phyloP scores from a whole-genome alignment of 2,888 invertebrate genomes.

The Odontomyia ornata region DNA sequence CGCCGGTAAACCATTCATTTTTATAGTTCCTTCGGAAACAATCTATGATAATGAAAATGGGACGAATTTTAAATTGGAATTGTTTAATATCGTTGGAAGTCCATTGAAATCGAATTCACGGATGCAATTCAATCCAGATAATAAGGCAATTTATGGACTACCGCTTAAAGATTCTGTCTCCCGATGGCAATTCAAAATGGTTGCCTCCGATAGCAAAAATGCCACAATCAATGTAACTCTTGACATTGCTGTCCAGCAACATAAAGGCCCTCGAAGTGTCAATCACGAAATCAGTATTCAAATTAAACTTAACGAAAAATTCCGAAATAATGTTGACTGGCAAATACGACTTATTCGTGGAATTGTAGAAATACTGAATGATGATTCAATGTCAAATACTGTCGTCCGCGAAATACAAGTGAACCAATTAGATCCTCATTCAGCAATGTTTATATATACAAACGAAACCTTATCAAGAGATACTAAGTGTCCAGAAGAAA shows the following conservation, averaged over 20 bases:
- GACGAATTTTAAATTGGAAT: conserved; percentile 74
- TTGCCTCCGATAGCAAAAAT: too few species aligned
- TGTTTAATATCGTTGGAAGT: conserved; percentile 78
- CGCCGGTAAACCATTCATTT: conserved; percentile 82
- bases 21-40: too few species aligned
- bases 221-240: conserved; percentile 75
- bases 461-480: too few species aligned
- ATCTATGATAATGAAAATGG: too few species aligned
- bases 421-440: conserved; percentile 60
- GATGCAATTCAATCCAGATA: conserved; percentile 83
- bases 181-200: too few species aligned
- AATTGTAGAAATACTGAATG: too few species aligned
- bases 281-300: conserved; percentile 84
- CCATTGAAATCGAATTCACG: conserved; percentile 78
- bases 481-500: too few species aligned
- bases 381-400: too few species aligned
- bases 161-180: too few species aligned
- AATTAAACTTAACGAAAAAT: conserved; percentile 70
- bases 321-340: too few species aligned
- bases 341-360: too few species aligned
- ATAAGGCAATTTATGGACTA: conserved; percentile 84
- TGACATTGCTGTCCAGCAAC: conserved; percentile 83
- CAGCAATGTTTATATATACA: conserved; percentile 75
- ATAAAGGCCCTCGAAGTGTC: conserved; percentile 78
- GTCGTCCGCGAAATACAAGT: too few species aligned